Conservation (phyloP, 2,797 vertebrate genomes). For the Poeciliopsis paucimaculata region DNA sequence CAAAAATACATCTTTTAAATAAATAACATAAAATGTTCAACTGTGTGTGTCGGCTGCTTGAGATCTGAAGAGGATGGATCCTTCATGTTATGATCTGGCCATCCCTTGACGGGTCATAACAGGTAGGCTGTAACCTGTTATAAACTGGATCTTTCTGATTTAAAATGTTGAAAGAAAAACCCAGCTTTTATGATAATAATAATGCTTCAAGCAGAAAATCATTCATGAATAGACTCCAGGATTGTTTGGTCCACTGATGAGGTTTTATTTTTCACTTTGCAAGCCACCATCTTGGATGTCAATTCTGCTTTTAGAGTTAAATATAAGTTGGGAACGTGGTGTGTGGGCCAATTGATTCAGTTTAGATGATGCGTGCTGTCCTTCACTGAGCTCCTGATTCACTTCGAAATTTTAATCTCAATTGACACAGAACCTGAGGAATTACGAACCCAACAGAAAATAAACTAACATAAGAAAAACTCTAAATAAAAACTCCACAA, state of each 20-base stretch:
- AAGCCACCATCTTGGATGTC: not conserved
- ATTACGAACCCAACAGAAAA: not conserved
- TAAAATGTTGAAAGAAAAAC: too few relatives aligned
- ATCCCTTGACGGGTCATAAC: too few relatives aligned
- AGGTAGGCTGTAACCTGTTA: too few relatives aligned
- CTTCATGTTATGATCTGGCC: too few relatives aligned
- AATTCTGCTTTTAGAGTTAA: not conserved
- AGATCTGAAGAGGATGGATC: too few relatives aligned
- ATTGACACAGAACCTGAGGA: not conserved
- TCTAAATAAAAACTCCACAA: not conserved
- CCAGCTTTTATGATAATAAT: not conserved
- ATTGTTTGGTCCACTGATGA: not conserved
- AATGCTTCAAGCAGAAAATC: not conserved
- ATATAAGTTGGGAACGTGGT: not conserved
- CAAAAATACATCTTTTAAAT: too few relatives aligned
- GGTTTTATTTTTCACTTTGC: not conserved
- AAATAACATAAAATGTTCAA: too few relatives aligned
- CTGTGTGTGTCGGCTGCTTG: too few relatives aligned
- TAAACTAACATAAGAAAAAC: not conserved
- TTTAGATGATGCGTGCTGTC: not conserved
- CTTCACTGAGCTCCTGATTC: not conserved
- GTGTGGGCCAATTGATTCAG: not conserved
- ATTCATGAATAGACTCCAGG: not conserved
- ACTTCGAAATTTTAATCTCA: not conserved
- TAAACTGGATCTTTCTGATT: too few relatives aligned